Evolutionary conservation across 2,888 invertebrate species (phyloP).

Genomic region (Rotaria sp.): DNA sequence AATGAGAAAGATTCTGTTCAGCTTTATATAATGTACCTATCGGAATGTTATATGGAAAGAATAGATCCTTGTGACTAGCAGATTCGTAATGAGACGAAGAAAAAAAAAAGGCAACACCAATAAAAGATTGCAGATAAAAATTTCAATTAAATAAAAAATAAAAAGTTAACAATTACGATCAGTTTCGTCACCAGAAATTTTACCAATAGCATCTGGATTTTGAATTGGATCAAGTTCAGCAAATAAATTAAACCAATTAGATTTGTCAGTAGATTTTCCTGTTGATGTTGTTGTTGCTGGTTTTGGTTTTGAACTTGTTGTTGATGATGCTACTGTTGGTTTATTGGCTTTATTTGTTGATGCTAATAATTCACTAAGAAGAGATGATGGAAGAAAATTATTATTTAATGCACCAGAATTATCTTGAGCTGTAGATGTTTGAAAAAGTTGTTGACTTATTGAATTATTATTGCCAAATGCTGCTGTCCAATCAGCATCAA

Average conservation of each 20-base stretch:
- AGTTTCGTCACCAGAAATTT: constrained; percentile 7
- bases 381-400: not conserved
- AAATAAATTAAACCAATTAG: constrained; percentile 77
- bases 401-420: not conserved
- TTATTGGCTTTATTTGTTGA: not conserved
- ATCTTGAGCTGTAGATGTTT: not conserved
- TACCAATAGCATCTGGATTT: constrained; percentile 64
- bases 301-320: not conserved
- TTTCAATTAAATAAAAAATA: not conserved
- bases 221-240: constrained; percentile 83
- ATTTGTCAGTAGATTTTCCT: constrained; percentile 26
- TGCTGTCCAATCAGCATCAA: constrained; percentile 9
- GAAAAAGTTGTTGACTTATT: not conserved
- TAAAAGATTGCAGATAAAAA: not conserved
- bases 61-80: not conserved
- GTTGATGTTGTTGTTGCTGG: not conserved
- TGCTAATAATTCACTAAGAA: constrained; percentile 2
- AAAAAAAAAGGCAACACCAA: not conserved
- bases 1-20: not conserved
- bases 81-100: not conserved
- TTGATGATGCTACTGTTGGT: not conserved
- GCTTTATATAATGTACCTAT: not conserved
- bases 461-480: not conserved
- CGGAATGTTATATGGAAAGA: not conserved
- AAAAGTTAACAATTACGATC: constrained; percentile 35